Evolutionary conservation across 2,888 invertebrate species (phyloP), one percentile per base, ranked within the genome.

Genomic region (Nomada hirtipes): DNA sequence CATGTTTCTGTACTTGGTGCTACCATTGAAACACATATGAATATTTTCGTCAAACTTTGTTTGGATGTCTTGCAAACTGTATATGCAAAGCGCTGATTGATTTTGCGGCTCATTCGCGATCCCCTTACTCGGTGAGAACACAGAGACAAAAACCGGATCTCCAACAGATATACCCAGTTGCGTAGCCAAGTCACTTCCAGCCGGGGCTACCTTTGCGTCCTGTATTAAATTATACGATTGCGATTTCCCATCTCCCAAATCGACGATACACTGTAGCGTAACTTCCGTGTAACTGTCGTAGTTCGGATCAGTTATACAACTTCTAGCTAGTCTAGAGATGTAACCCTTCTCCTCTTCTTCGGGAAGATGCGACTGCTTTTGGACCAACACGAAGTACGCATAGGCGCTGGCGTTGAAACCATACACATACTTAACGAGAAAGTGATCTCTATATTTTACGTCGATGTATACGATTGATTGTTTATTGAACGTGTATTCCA

Each of bases 211-310:
- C 94, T 98, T 98, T 23, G 98, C 98, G 94, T 99, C 99, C 93
- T 98, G 98, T 68, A 98, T 96, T 90, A 99, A 96, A 94, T 99
- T 99, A 94, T 98, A 99, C 53, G 88, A 74, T n/a, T 91, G 91
- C 7, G 90, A 87, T 29, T 89, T 91, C 1, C 91, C 92, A 90
- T 95, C 95, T 85, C 95, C 95, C 90, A 96, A 95, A 81, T 95
- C 95, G 68, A 96, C 96, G 88, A 95, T 94, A 94, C 99, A 99
- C 93, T 98, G 97, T 79, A 99, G 95, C 20, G 98, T 98, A 70
- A 99, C 97, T 94, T 99, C 99, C 0, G 98, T 98, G 93, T 99
- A 99, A 92, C 98, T 99, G 93, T 98, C 98, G 94, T 98, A 99
- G 93, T 98, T 97, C 29, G 97, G 96, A 94, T 99, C 99, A 89